Percentiles rank a stretch among this genome's conserved stretches.
phyloP scores from a whole-genome alignment of 2,888 invertebrate species.

The Xiphydria camelus region DNA sequence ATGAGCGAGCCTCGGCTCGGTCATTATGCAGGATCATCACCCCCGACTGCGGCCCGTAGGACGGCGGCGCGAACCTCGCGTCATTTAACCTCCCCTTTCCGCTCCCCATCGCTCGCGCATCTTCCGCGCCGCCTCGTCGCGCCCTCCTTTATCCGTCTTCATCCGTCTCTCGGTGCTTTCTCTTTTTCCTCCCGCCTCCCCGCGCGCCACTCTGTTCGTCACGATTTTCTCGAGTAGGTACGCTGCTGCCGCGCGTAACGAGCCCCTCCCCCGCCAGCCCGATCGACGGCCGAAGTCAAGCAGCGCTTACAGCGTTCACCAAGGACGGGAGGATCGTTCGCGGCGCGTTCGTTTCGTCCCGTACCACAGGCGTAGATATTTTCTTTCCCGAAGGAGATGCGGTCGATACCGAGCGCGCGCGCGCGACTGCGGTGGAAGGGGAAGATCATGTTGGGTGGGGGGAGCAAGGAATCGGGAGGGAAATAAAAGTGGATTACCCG shows the following conservation, averaged over 20 bases:
- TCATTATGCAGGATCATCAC: conserved; percentile 4
- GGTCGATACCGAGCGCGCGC: too few species aligned
- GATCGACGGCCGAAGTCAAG: not conserved
- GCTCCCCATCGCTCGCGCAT: not conserved
- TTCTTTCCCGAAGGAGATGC: too few species aligned
- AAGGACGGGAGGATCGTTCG: too few species aligned
- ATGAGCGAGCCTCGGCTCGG: conserved; percentile 1
- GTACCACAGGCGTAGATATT: too few species aligned
- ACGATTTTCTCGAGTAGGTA: not conserved
- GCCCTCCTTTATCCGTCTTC: not conserved
- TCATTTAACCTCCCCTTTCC: not conserved
- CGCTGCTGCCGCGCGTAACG: conserved; percentile 1
- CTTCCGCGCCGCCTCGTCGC: not conserved
- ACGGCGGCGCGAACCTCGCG: not conserved
- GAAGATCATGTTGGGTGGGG: too few species aligned
- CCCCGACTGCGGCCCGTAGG: not conserved
- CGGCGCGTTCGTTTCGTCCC: too few species aligned
- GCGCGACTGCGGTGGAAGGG: too few species aligned
- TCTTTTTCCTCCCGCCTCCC: not conserved
- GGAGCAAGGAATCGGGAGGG: too few species aligned
- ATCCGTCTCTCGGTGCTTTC: not conserved
- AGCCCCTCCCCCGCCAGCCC: too few species aligned
- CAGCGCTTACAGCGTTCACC: not conserved
- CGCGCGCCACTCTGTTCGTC: not conserved
- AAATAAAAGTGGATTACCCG: too few species aligned